Evolutionary conservation across 1,140 invertebrate species (phyloP).

Genomic region (Sycophila sp.): DNA sequence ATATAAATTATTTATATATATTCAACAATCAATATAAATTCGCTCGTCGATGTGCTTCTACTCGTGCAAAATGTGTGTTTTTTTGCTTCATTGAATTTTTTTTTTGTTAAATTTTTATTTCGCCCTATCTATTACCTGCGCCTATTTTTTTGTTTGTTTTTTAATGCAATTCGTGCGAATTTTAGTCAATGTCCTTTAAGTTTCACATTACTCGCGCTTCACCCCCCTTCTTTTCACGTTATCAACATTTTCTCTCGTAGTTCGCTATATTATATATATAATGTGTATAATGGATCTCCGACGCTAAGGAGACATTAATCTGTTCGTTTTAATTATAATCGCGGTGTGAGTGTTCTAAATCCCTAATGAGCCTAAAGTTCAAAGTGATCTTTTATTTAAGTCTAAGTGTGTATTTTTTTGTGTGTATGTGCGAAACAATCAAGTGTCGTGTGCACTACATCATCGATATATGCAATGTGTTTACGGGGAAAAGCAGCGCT

Average conservation of each 20-base stretch:
- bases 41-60: constrained; percentile 19
- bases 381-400: constrained; percentile 49
- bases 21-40: too few species aligned
- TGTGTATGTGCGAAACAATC: constrained; percentile 56
- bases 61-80: constrained; percentile 14
- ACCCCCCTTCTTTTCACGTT: too few species aligned
- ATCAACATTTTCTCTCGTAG: constrained; percentile 5
- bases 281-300: constrained; percentile 38
- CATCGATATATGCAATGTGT: constrained; percentile 42
- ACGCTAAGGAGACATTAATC: constrained; percentile 28
- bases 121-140: background rate
- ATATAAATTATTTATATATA: too few species aligned
- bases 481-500: constrained; percentile 28
- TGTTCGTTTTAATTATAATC: constrained; percentile 19
- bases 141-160: too few species aligned
- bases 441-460: constrained; percentile 54
- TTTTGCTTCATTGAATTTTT: background rate
- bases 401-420: constrained; percentile 40
- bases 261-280: constrained; percentile 38
- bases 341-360: constrained; percentile 8
- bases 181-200: background rate
- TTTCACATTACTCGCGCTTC: constrained; percentile 8
- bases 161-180: constrained; percentile 7
- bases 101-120: too few species aligned
- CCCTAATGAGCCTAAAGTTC: constrained; percentile 51